These are phyloP conservation scores for Harpalus rubripes DNA, from an alignment of 2,888 invertebrate species.

Conservation along the genomic window DNA sequence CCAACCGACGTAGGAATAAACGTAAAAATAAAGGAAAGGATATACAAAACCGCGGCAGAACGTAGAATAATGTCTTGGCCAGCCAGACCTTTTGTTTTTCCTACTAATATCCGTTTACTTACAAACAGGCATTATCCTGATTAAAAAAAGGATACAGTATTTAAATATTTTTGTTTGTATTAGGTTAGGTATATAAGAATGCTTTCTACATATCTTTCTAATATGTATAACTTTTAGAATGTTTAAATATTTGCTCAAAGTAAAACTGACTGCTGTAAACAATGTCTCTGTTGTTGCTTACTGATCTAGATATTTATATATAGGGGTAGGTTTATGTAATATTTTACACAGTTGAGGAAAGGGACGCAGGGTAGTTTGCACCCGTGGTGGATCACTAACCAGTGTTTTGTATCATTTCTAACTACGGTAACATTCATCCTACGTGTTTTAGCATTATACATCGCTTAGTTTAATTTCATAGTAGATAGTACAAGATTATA, in stretches of 20 bases:
- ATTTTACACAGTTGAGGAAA: slow-evolving; percentile 60
- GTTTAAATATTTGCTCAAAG: slow-evolving; percentile 66
- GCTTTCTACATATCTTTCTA: slow-evolving; percentile 65
- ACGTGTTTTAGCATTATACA: slow-evolving; percentile 66
- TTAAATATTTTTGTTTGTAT: slow-evolving; percentile 65
- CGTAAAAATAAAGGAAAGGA: slow-evolving; percentile 58
- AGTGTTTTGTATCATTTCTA: slow-evolving; percentile 66
- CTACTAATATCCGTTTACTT: slow-evolving; percentile 61
- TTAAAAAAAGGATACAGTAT: slow-evolving; percentile 67
- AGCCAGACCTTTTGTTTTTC: slow-evolving; percentile 55
- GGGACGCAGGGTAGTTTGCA: slow-evolving; percentile 58
- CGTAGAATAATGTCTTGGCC: slow-evolving; percentile 64
- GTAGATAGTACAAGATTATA: slow-evolving; percentile 65
- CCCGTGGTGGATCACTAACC: slow-evolving; percentile 66
- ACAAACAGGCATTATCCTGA: slow-evolving; percentile 62
- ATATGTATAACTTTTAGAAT: slow-evolving; percentile 67
- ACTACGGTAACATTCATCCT: slow-evolving; percentile 66
- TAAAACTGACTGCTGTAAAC: slow-evolving; percentile 64
- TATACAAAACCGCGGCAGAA: slow-evolving; percentile 55
- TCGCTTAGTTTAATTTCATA: slow-evolving; percentile 63
- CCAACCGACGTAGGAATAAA: slow-evolving; percentile 58
- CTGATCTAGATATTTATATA: slow-evolving; percentile 46
- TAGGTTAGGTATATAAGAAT: slow-evolving; percentile 66
- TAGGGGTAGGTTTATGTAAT: slow-evolving; percentile 51
- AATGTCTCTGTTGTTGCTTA: slow-evolving; percentile 62